A percentile compares a stretch with the other conserved stretches of the same genome.
Conservation (phyloP, 2,888 invertebrate species). For the Coelopa pilipes region DNA sequence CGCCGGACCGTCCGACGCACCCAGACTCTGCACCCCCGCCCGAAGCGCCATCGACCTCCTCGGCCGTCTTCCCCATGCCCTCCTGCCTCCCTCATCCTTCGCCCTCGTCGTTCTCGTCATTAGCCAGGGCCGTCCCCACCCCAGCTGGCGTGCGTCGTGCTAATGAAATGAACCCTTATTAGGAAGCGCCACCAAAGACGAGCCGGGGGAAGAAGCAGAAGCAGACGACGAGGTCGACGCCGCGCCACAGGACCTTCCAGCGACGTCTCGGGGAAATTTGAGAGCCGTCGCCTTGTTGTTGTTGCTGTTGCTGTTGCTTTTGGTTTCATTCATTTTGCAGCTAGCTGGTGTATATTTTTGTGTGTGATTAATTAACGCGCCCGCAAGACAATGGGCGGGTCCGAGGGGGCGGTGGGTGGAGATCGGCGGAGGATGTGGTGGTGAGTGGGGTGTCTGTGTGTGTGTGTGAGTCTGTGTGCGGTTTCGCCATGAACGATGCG, state of each 20-base stretch:
- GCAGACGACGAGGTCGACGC: background rate
- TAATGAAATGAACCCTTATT: constrained; percentile 33
- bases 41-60: too few species aligned
- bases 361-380: constrained; percentile 43
- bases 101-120: background rate
- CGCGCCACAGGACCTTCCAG: too few species aligned
- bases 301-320: background rate
- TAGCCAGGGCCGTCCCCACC: background rate
- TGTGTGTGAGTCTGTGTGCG: background rate
- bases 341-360: constrained; percentile 22
- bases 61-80: too few species aligned
- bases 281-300: constrained; percentile 38
- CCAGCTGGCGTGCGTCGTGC: constrained; percentile 22
- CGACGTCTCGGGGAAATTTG: constrained; percentile 34
- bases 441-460: background rate
- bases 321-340: background rate
- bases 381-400: constrained; percentile 15
- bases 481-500: too few species aligned
- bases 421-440: background rate
- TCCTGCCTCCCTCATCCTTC: too few species aligned
- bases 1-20: too few species aligned
- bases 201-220: background rate
- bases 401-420: background rate
- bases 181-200: background rate
- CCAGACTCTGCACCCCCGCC: too few species aligned